These are phyloP conservation scores for Battus philenor DNA, from an alignment of 1,140 invertebrate species.

Conservation along the genomic window DNA sequence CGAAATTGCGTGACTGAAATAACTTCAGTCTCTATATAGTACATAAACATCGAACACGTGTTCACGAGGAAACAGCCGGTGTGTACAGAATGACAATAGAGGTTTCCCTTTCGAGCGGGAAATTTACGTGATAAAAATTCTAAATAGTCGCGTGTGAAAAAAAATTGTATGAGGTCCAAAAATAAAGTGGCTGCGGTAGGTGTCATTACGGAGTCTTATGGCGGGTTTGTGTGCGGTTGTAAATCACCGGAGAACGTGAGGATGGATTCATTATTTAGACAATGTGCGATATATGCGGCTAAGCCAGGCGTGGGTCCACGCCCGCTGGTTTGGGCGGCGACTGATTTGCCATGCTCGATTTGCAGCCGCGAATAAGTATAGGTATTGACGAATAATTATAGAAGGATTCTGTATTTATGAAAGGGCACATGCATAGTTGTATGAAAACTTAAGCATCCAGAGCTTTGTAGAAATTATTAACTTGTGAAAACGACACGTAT, in stretches of 20 bases:
- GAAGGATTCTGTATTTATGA: too few species aligned
- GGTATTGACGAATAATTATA: too few species aligned
- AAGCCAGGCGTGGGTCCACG: constrained; percentile 25
- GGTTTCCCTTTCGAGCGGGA: constrained; percentile 71
- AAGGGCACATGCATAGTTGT: too few species aligned
- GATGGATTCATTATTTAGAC: constrained; percentile 67
- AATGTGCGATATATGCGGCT: constrained; percentile 37
- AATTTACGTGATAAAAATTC: constrained; percentile 75
- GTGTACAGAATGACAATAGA: constrained; percentile 64
- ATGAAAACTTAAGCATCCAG: too few species aligned
- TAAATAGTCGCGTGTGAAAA: constrained; percentile 71
- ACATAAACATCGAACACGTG: constrained; percentile 64
- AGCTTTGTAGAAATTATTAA: too few species aligned
- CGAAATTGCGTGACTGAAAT: constrained; percentile 68
- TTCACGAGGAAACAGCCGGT: constrained; percentile 61
- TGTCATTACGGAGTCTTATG: constrained; percentile 63
- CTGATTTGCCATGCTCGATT: too few species aligned
- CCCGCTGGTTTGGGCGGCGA: too few species aligned
- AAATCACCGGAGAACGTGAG: constrained; percentile 67
- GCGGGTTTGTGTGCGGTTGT: constrained; percentile 52
- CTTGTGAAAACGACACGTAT: too few species aligned
- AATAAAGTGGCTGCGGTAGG: constrained; percentile 73
- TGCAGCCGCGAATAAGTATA: too few species aligned
- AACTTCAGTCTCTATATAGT: constrained; percentile 48
- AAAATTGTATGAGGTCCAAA: constrained; percentile 63